Conservation (phyloP, 2,888 invertebrate genomes). For the Drosophila infuscata region DNA sequence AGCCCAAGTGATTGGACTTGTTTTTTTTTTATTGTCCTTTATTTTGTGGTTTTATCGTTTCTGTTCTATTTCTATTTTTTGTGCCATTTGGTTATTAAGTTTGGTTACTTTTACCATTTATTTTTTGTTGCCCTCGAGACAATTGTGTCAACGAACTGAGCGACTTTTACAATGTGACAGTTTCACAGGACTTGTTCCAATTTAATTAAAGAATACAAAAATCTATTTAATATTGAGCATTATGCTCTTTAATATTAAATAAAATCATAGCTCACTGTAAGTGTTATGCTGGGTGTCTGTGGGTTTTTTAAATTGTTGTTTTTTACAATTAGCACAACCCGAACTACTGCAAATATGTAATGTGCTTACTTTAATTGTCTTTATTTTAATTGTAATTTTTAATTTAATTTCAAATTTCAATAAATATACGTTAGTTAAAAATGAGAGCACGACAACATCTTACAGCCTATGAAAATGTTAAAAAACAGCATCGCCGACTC, state of each 20-base stretch:
- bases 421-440: neutral
- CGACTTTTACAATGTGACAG: neutral
- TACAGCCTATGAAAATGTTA: neutral
- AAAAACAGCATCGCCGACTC: neutral
- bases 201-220: neutral
- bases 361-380: no score
- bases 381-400: no score
- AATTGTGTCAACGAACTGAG: slow-evolving; percentile 39
- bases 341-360: neutral
- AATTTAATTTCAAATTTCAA: neutral
- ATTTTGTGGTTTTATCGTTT: neutral
- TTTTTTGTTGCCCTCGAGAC: slow-evolving; percentile 8
- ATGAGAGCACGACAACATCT: neutral
- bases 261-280: no score
- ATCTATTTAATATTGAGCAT: neutral
- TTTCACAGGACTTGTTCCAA: neutral
- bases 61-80: neutral
- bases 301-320: no score
- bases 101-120: slow-evolving; percentile 25
- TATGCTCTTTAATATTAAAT: neutral
- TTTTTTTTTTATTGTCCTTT: neutral
- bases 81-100: slow-evolving; percentile 11
- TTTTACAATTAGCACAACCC: neutral
- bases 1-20: slow-evolving; percentile 33
- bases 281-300: no score